A percentile compares a stretch with the other conserved stretches of the same genome.
Conservation (phyloP, 2,888 invertebrate genomes). For the Petrolisthes manimaculis region DNA sequence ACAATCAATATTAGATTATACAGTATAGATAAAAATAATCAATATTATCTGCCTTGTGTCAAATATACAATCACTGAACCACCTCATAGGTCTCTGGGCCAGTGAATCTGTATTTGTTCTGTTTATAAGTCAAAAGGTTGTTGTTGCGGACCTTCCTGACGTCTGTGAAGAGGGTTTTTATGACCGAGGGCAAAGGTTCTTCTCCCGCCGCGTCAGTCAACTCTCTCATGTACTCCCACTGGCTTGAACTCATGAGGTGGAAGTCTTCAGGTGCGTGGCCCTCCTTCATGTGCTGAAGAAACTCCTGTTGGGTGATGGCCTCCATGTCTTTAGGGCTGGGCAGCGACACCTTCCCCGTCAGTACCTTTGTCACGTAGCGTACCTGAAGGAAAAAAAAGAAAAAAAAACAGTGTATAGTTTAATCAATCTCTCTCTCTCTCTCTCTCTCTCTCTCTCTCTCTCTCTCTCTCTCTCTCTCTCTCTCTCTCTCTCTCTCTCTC, state of each 20-base stretch:
- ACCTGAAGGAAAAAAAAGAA: slow-evolving; percentile 10
- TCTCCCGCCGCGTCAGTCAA: slow-evolving; percentile 30
- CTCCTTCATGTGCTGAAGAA: not conserved
- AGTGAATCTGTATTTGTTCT: not conserved
- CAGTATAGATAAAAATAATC: no score
- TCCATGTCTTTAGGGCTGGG: slow-evolving; percentile 33
- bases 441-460: no score
- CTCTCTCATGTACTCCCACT: slow-evolving; percentile 46
- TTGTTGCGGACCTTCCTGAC: not conserved
- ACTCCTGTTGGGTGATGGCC: not conserved
- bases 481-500: no score
- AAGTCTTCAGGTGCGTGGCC: slow-evolving; percentile 35
- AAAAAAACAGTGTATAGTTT: no score
- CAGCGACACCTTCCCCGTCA: slow-evolving; percentile 30
- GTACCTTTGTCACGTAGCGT: slow-evolving; percentile 34
- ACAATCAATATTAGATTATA: no score
- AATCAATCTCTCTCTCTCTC: no score
- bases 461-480: no score
- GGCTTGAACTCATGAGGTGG: slow-evolving; percentile 34
- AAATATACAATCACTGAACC: not conserved
- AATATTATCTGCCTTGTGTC: no score
- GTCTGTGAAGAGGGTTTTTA: not conserved
- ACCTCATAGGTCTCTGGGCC: not conserved
- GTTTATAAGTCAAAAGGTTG: not conserved
- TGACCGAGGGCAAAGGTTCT: not conserved